phyloP scores from a whole-genome alignment of 23 tunicate genomes.

The Halocynthia roretzi region DNA sequence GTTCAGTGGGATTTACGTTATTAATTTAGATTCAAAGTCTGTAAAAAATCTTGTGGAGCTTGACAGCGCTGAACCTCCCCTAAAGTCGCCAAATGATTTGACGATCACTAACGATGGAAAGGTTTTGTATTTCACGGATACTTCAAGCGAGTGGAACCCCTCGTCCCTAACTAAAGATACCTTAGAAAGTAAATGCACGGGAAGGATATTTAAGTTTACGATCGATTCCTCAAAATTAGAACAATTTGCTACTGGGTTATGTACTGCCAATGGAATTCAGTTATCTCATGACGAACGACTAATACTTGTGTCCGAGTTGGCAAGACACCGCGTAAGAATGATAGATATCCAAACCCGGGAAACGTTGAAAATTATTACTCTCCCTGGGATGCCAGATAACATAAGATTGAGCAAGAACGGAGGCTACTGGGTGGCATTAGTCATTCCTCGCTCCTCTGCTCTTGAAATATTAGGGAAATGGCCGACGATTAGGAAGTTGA shows the following conservation, averaged over 20 bases:
- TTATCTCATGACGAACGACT: neutral
- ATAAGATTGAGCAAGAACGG: conserved; percentile 9
- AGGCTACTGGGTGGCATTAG: conserved; percentile 7
- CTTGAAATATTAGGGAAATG: too few relatives aligned
- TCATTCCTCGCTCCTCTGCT: too few relatives aligned
- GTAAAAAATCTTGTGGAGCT: conserved; percentile 11
- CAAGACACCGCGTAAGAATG: neutral
- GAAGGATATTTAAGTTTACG: neutral
- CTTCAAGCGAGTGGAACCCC: neutral
- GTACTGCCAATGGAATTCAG: conserved; percentile 18
- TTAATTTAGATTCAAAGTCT: neutral
- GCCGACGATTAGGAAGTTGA: too few relatives aligned
- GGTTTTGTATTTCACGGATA: conserved; percentile 15
- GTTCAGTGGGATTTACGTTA: neutral
- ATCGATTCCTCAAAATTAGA: neutral
- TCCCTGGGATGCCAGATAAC: conserved; percentile 15
- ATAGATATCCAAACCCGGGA: conserved; percentile 5
- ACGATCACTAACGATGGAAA: conserved; percentile 5
- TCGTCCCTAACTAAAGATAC: neutral
- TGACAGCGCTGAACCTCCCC: neutral
- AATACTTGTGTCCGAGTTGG: neutral
- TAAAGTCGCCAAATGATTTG: conserved; percentile 12
- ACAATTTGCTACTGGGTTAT: neutral
- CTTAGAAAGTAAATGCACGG: conserved; percentile 19
- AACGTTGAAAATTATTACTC: neutral